Base-by-base conservation (phyloP, 2,888 invertebrate species). In the Merodon equestris region DNA sequence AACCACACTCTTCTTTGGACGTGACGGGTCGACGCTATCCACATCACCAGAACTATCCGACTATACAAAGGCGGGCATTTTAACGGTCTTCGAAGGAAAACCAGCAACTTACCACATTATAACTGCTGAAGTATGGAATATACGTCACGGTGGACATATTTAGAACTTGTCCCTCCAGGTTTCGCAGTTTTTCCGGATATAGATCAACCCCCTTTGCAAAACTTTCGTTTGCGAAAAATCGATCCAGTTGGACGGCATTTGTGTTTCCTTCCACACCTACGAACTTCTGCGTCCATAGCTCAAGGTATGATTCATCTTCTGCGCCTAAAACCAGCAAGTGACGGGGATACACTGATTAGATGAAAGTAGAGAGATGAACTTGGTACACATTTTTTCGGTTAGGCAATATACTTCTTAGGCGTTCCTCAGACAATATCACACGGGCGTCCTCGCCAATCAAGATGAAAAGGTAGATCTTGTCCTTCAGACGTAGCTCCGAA, bases 201-300 rank as follows among this genome's bases (percentile, higher is more conserved):
- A 87, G 87, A 86, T 87, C 84, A 82, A 82, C 84, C 71, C 83
- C 83, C 60, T 70, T 81, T 58, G 83, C 83, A 84, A 87, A 87
- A 84, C 83, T 86, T 84, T 83, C 83, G 84, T 86, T 87, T 72
- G 84, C 84, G 81, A 84, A 84, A 84, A 84, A 88, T 76, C 85
- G 85, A 85, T 86, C 84, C 83, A 88, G 83, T 72, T 84, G 84
- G 66, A 86, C 68, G 72, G 87, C 86, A 84, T 87, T 84, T 84
- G 85, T 85, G 85, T 87, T 87, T 81, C 85, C 85, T 74, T 83
- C 77, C 77, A 83, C 82, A 64, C 88, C 87, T 83, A 84, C 84
- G 85, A 85, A 88, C 85, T 87, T 87, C 84, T 88, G 88, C 83
- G 88, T 87, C 87, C 88, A 88, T 83, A 88, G 84, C 82, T 88